phyloP scores from a whole-genome alignment of 2,113 vertebrate genomes.

The Eretmochelys imbricata region DNA sequence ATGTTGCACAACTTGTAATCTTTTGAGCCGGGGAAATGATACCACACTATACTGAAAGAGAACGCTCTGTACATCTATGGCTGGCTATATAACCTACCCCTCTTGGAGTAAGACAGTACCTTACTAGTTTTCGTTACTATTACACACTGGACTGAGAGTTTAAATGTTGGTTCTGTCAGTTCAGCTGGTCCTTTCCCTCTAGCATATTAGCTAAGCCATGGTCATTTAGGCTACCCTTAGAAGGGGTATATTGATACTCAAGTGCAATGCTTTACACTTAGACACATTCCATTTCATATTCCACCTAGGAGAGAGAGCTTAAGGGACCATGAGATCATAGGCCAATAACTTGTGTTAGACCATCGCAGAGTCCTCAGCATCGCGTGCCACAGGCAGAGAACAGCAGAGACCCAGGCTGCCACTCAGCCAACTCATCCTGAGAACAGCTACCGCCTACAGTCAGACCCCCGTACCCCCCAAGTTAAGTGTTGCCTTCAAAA shows the following conservation, averaged over 20 bases:
- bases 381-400: neutral
- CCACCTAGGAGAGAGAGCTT: neutral
- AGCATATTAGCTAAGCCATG: neutral
- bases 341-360: no score
- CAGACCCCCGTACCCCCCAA: neutral
- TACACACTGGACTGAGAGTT: neutral
- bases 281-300: neutral
- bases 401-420: neutral
- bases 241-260: conserved; percentile 23
- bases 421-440: neutral
- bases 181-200: neutral
- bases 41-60: rapidly evolving
- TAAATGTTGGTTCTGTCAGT: neutral
- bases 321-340: no score
- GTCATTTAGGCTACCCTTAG: neutral
- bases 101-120: neutral
- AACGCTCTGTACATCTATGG: neutral
- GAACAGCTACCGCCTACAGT: neutral
- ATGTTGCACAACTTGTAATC: neutral
- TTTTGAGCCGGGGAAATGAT: neutral
- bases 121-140: neutral
- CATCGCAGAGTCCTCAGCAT: no score
- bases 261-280: neutral
- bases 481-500: neutral
- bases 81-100: neutral